Evolutionary conservation across 2,888 invertebrate species (phyloP).

Genomic region (Adineta ricciae): DNA sequence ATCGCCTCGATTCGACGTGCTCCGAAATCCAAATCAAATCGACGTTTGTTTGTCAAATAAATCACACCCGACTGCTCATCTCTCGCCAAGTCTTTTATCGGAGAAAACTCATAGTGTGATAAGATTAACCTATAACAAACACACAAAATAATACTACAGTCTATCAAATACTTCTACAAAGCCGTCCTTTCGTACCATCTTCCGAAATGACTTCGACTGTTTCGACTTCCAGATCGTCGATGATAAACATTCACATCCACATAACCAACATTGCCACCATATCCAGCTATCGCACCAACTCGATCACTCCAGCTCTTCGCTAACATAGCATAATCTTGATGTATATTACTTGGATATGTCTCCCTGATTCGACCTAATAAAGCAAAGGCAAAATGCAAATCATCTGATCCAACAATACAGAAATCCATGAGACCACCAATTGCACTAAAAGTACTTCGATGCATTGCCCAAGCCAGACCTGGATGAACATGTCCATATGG

Average conservation of each 20-base stretch:
- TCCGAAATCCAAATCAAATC: neutral
- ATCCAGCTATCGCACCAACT: neutral
- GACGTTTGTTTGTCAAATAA: neutral
- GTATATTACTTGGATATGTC: neutral
- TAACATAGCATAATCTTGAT: neutral
- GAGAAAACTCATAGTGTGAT: too few species aligned
- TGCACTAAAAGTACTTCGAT: neutral
- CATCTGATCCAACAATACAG: neutral
- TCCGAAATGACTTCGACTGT: neutral
- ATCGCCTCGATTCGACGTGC: neutral
- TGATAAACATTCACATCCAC: neutral
- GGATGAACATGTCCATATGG: too few species aligned
- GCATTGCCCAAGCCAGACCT: neutral
- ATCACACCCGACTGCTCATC: neutral
- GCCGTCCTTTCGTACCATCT: too few species aligned
- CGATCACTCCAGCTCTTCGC: neutral
- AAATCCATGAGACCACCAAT: neutral
- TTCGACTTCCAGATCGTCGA: neutral
- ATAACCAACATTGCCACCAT: neutral
- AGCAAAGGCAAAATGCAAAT: neutral
- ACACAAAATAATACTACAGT: too few species aligned
- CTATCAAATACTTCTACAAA: too few species aligned
- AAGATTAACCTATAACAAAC: too few species aligned
- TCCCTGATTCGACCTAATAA: neutral
- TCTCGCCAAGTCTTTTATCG: neutral